phyloP scores from a whole-genome alignment of 2,888 invertebrate genomes.

The Melieria crassipennis region DNA sequence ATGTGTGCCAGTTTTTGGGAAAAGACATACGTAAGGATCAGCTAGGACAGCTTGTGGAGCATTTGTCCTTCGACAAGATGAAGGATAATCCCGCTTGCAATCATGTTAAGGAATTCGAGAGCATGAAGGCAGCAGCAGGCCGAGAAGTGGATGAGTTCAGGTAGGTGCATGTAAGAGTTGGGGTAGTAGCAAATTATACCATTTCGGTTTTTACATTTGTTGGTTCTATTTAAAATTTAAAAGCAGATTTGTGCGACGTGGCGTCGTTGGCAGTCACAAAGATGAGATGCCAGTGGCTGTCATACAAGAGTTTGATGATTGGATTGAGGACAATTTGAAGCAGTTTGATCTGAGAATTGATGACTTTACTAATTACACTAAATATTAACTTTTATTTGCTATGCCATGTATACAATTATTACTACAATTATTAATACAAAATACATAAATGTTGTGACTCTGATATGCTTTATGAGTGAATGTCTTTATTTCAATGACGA shows the following conservation, averaged over 20 bases:
- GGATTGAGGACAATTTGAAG: slow-evolving; percentile 55
- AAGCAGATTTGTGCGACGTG: slow-evolving; percentile 60
- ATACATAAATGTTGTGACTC: too few relatives aligned
- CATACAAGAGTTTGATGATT: slow-evolving; percentile 59
- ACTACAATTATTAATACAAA: too few relatives aligned
- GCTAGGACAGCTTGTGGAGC: slow-evolving; percentile 49
- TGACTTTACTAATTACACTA: slow-evolving; percentile 56
- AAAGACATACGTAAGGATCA: slow-evolving; percentile 45
- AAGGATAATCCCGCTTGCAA: slow-evolving; percentile 61
- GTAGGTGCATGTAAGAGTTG: slow-evolving; percentile 39
- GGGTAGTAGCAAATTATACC: not conserved
- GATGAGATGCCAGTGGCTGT: slow-evolving; percentile 55
- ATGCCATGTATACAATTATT: not conserved
- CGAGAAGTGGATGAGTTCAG: slow-evolving; percentile 59
- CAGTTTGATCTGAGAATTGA: slow-evolving; percentile 51
- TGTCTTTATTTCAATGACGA: too few relatives aligned
- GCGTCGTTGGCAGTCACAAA: slow-evolving; percentile 61
- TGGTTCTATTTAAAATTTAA: not conserved
- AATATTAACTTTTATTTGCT: slow-evolving; percentile 42
- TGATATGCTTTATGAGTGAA: too few relatives aligned
- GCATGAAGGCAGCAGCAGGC: slow-evolving; percentile 59
- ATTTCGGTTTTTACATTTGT: not conserved
- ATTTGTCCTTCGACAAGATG: slow-evolving; percentile 63
- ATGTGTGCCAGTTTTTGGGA: slow-evolving; percentile 54
- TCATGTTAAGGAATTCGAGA: slow-evolving; percentile 61